Evolutionary conservation across 2,888 invertebrate genomes (phyloP).

Genomic region (Cephus spinipes): DNA sequence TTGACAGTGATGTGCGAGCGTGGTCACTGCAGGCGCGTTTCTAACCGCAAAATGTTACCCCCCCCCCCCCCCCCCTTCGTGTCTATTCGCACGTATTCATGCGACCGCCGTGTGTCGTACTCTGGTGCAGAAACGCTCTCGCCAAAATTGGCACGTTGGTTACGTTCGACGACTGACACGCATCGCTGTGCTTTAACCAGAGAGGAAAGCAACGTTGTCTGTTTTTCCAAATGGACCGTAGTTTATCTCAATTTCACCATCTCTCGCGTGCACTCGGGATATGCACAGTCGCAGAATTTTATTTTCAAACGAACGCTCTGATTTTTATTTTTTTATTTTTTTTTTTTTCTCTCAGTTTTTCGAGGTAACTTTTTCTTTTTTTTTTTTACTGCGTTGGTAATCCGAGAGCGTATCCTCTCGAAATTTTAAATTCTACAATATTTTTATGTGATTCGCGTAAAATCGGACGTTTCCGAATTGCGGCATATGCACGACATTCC

Average conservation of each 20-base stretch:
- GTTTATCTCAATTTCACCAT: conserved; percentile 13
- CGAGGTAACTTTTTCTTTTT: not conserved
- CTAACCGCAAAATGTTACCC: not conserved
- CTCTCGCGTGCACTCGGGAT: conserved; percentile 11
- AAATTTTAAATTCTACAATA: not conserved
- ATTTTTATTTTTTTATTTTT: not conserved
- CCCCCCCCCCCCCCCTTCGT: not conserved
- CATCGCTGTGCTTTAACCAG: not conserved
- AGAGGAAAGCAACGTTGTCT: conserved; percentile 16
- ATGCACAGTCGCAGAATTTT: conserved; percentile 7
- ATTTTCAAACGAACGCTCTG: conserved; percentile 17
- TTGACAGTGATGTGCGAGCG: not conserved
- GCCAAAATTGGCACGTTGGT: not conserved
- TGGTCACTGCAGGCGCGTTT: not conserved
- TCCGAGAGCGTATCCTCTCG: too few relatives aligned
- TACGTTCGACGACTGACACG: not conserved
- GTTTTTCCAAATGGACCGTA: conserved; percentile 22
- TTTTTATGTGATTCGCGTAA: not conserved
- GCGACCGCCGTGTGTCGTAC: not conserved
- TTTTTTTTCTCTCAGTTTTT: not conserved
- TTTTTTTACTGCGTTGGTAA: conserved; percentile 8
- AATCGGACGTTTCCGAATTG: not conserved
- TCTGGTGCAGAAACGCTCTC: not conserved
- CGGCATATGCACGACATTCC: not conserved
- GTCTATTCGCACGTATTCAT: not conserved